Evolutionary conservation across 2,797 vertebrate genomes (phyloP).

Genomic region (Lagodon rhomboides): DNA sequence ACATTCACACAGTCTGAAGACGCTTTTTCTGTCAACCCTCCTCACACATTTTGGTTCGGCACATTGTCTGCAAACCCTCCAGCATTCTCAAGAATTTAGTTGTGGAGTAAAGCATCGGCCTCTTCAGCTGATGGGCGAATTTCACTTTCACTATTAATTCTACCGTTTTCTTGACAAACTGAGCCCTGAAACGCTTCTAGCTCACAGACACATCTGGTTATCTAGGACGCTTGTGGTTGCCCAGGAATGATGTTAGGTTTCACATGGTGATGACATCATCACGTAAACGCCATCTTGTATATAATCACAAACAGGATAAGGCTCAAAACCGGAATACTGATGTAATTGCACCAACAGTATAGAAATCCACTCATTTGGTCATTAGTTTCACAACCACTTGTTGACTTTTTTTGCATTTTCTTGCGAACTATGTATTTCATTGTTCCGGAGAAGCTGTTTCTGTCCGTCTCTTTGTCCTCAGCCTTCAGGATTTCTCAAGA

Average conservation of each 20-base stretch:
- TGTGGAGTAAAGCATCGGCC: slow-evolving; percentile 17
- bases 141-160: slow-evolving; percentile 29
- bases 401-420: slow-evolving; percentile 24
- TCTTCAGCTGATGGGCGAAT: slow-evolving; percentile 19
- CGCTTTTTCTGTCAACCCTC: slow-evolving; percentile 31
- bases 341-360: not conserved
- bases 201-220: slow-evolving; percentile 69
- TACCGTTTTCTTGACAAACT: slow-evolving; percentile 16
- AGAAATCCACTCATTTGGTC: not conserved
- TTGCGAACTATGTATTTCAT: slow-evolving; percentile 15
- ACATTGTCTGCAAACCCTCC: not conserved
- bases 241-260: slow-evolving; percentile 72
- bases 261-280: slow-evolving; percentile 71
- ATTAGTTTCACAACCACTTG: slow-evolving; percentile 8
- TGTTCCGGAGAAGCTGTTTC: slow-evolving; percentile 31
- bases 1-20: not conserved
- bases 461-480: slow-evolving; percentile 26
- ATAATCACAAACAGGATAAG: no score
- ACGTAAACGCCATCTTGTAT: no score
- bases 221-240: slow-evolving; percentile 74
- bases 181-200: slow-evolving; percentile 41
- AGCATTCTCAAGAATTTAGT: not conserved
- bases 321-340: no score
- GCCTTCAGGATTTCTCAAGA: not conserved
- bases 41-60: not conserved